Conservation (phyloP, 2,888 invertebrate genomes). For the Amblyjoppa fuscipennis region DNA sequence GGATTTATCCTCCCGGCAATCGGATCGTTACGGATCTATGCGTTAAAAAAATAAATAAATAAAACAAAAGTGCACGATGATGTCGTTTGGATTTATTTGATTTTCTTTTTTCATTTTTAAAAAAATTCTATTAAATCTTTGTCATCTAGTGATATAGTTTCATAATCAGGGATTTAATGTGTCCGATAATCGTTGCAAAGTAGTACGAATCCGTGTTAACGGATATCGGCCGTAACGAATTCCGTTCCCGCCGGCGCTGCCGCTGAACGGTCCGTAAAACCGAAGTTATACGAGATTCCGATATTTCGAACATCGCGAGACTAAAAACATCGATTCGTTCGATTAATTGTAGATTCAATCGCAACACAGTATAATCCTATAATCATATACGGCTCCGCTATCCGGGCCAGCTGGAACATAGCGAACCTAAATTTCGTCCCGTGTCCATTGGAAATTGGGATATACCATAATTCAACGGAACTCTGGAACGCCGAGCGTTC, state of each 20-base stretch:
- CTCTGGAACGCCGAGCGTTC: neutral
- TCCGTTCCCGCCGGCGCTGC: neutral
- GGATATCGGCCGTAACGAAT: conserved; percentile 7
- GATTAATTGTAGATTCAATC: conserved; percentile 34
- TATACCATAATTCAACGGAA: conserved; percentile 47
- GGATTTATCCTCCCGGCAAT: neutral
- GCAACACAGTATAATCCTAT: conserved; percentile 16
- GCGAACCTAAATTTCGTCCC: neutral
- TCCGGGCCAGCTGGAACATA: neutral
- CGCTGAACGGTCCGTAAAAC: neutral
- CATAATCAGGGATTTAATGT: conserved; percentile 21
- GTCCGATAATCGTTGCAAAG: conserved; percentile 19
- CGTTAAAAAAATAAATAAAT: too few relatives aligned
- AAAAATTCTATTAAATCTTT: neutral
- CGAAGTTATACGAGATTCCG: neutral
- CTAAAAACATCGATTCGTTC: conserved; percentile 24
- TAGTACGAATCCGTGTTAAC: conserved; percentile 1
- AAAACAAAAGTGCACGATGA: neutral
- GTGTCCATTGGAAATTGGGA: conserved; percentile 23
- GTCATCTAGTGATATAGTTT: neutral
- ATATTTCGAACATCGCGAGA: conserved; percentile 13
- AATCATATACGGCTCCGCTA: neutral
- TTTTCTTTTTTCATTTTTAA: neutral
- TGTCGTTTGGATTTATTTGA: neutral
- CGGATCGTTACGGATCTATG: neutral